Evolutionary conservation across 2,113 vertebrate genomes (phyloP).

Genomic region (Hippocampus abdominalis): DNA sequence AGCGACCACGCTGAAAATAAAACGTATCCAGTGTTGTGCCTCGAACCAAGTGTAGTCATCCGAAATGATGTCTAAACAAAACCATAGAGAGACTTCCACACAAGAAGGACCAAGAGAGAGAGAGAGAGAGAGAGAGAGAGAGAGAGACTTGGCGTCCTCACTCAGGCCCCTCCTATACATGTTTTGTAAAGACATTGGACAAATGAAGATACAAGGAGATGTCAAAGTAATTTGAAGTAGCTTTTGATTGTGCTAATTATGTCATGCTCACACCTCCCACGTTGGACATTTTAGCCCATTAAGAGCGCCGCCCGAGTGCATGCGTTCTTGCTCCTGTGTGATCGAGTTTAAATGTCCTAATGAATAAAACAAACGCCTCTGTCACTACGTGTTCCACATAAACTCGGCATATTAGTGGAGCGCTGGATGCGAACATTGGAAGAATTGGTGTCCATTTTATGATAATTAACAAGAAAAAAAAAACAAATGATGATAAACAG

Average conservation of each 20-base stretch:
- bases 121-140: too few species aligned
- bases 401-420: neutral
- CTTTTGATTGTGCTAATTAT: conserved; percentile 55
- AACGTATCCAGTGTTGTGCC: too few species aligned
- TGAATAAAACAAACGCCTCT: conserved; percentile 1
- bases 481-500: neutral
- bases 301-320: conserved; percentile 29
- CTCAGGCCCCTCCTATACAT: conserved; percentile 20
- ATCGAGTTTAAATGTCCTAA: conserved; percentile 8
- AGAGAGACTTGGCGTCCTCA: neutral
- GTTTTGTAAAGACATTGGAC: conserved; percentile 46
- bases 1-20: too few species aligned
- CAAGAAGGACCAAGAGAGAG: too few species aligned
- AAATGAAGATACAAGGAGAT: conserved; percentile 46
- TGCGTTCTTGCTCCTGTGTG: conserved; percentile 13
- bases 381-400: neutral
- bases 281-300: conserved; percentile 31
- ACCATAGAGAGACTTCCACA: too few species aligned
- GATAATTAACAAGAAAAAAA: neutral
- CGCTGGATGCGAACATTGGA: neutral
- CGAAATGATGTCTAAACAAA: too few species aligned
- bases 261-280: conserved; percentile 40
- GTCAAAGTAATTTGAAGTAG: conserved; percentile 47
- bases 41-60: too few species aligned
- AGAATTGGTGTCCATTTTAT: neutral